Evolutionary conservation across 2,113 vertebrate species (phyloP), one percentile per base, ranked within the genome.

Genomic region (Seriola aureovittata): DNA sequence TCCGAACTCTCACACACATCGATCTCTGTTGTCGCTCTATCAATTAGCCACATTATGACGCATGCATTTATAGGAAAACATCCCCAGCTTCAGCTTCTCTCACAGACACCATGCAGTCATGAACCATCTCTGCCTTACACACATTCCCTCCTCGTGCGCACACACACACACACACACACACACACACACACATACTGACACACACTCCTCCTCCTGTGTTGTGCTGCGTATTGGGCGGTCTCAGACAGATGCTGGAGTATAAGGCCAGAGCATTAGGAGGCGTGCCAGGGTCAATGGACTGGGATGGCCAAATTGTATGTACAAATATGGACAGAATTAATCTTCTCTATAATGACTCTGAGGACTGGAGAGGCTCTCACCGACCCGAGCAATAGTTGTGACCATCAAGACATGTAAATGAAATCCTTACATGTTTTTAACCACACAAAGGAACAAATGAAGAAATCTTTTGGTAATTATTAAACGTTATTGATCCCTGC

Each of bases 291-390:
- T 91, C 90, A 84, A 75, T 78, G 68, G 88, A 83, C 86, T 80
- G 82, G 80, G 83, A 78, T 80, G 77, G 75, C 75, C 87, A 87
- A 89, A 92, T 82, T 87, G 77, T 77, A 82, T 91, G 89, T 90
- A 83, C 89, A 91, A 88, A 92, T 89, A 91, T 74, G 81, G 66
- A 65, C 60, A 32, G 68, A 88, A 91, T 90, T 85, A 88, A 91
- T 90, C 73, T 85, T 87, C 78, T 81, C 75, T 85, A 78, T 89
- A 84, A 90, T 80, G 76, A 87, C 78, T 86, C 62, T 64, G 52
- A 82, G 63, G 75, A 81, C 34, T 79, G 16, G 11, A 8, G 64
- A 38, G 67, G 23, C 54, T 64, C 3, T 0, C 50, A 34, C 8
- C 48, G 9, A 54, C 38, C 52, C 1, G 9, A 40, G 34, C 38